These are phyloP conservation scores for Propithecus deckenii DNA, from an alignment of 2,797 vertebrate species.

Conservation along the genomic window DNA sequence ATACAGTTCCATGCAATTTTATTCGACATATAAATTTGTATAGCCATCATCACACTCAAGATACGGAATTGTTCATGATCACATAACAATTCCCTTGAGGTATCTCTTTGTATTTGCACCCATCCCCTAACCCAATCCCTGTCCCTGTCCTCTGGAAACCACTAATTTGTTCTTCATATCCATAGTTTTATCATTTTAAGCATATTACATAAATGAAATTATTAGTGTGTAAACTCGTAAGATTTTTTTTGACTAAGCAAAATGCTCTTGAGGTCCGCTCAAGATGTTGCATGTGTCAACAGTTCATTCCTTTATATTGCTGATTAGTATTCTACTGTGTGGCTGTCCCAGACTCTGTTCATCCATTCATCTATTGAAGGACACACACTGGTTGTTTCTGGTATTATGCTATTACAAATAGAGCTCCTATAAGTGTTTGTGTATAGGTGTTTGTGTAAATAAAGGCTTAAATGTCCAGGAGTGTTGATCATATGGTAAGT, in stretches of 20 bases:
- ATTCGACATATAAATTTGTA: neutral
- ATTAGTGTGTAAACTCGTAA: neutral
- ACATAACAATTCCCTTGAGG: neutral
- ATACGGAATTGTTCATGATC: neutral
- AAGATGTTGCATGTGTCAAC: neutral
- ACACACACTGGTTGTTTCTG: neutral
- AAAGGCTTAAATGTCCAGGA: neutral
- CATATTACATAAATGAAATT: neutral
- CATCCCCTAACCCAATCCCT: fast-evolving
- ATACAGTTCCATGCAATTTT: neutral
- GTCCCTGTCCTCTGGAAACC: neutral
- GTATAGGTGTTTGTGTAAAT: neutral
- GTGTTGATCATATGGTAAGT: neutral
- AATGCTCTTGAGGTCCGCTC: neutral
- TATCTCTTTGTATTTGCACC: neutral
- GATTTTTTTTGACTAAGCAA: neutral
- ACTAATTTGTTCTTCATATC: neutral
- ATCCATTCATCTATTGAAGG: neutral
- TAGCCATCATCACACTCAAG: neutral
- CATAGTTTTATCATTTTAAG: neutral
- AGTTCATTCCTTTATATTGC: neutral
- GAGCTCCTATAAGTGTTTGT: neutral
- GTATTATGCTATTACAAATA: neutral
- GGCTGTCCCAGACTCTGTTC: neutral
- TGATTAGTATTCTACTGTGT: neutral